Evolutionary conservation across 2,113 vertebrate genomes (phyloP), one percentile per base, ranked within the genome.

Genomic region (Gnathonemus longibarbis): DNA sequence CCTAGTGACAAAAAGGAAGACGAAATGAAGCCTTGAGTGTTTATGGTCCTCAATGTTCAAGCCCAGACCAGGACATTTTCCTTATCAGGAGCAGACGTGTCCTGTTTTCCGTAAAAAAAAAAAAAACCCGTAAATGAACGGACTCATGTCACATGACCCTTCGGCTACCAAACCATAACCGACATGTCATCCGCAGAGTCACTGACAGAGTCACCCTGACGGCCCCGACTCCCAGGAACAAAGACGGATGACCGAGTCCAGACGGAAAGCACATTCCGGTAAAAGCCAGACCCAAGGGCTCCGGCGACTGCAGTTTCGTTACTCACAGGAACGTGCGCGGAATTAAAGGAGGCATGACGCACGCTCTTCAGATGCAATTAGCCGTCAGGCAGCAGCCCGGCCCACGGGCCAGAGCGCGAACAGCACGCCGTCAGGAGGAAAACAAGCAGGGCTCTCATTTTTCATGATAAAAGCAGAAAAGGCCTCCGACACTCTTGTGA

Each of bases 171-270:
- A 77, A 42, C 74, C 13, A 13, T 42, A 35, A 35, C 35, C 13
- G 31, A 80, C 31, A 95, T 93, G 84, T 91, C 91, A 92, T 89
- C 31, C 42, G 24, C 70, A 77, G 88, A 52, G 19, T 48, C 27
- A 27, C 74, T 19, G 53, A 13, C 70, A 77, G 88, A 52, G 19
- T 48, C 27, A 27, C 74, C 21, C 93, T 92, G 92, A 91, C 90
- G 91, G 45, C 88, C 91, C 91, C n/a, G 70, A 66, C 87, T 90
- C 90, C 93, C 92, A 90, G 92, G 91, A 94, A 93, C 93, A 92
- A 93, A 94, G 95, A 94, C 92, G 93, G 91, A 94, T 94, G 94
- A 95, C 94, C 93, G 93, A 93, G 93, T 94, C 93, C 86, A 91
- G 90, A 91, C 93, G 91, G 91, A 95, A 93, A 94, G 94, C 93